These are phyloP conservation scores for Oligia fasciuncula DNA, from an alignment of 2,888 invertebrate genomes.

Conservation along the genomic window DNA sequence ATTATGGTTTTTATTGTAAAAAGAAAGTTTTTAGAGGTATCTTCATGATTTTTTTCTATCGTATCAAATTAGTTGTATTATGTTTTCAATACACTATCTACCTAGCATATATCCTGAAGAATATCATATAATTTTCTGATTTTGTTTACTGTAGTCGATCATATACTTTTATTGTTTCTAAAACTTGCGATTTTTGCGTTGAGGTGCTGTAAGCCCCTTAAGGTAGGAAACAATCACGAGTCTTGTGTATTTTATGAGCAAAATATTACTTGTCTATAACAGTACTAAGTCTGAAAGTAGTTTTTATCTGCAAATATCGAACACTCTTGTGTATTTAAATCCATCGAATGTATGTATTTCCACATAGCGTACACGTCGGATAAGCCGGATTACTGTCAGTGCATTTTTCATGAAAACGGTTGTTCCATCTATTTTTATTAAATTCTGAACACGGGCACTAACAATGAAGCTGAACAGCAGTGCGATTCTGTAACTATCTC, in stretches of 20 bases:
- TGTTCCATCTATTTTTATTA: neutral
- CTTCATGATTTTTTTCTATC: no score
- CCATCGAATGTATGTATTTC: neutral
- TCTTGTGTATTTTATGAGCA: neutral
- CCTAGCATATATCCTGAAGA: no score
- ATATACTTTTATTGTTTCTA: no score
- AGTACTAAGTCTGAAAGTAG: neutral
- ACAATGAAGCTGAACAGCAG: neutral
- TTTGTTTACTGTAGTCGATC: no score
- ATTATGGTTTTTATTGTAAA: no score
- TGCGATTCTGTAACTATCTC: no score
- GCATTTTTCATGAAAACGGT: neutral
- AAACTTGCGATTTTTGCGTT: no score
- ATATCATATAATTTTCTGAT: no score
- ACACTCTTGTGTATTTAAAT: slow-evolving; percentile 3
- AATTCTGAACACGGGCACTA: neutral
- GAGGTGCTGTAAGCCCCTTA: no score
- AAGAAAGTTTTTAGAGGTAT: no score
- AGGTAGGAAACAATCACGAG: neutral
- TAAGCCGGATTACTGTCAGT: slow-evolving; percentile 3
- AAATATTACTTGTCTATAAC: neutral
- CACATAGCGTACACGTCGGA: neutral
- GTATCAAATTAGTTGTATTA: no score
- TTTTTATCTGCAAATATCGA: neutral
- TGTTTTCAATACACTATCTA: no score